phyloP scores from a whole-genome alignment of 2,113 vertebrate species.

The Campylomormyrus tamandua region DNA sequence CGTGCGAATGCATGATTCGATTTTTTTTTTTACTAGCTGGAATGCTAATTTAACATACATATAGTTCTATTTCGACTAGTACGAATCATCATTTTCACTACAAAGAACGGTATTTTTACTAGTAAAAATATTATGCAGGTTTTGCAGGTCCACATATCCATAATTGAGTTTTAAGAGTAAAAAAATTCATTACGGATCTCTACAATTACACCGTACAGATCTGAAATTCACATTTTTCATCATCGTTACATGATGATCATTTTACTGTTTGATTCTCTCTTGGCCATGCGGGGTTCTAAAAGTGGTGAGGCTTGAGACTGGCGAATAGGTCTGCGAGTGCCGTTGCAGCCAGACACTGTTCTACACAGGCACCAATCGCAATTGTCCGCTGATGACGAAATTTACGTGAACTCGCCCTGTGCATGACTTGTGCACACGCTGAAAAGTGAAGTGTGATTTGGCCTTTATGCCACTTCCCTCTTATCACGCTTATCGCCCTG shows the following conservation, averaged over 20 bases:
- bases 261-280: neutral
- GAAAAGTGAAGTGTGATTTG: neutral
- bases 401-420: neutral
- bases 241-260: neutral
- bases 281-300: too few species aligned
- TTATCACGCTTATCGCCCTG: neutral
- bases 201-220: neutral
- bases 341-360: neutral
- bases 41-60: neutral
- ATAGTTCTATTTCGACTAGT: neutral
- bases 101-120: neutral
- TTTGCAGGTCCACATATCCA: neutral
- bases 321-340: neutral
- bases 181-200: neutral
- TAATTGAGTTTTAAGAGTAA: neutral
- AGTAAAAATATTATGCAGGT: neutral
- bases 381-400: neutral
- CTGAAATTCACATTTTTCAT: neutral
- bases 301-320: neutral
- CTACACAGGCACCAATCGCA: neutral
- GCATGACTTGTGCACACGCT: too few species aligned
- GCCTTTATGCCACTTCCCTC: neutral
- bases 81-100: too few species aligned
- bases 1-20: neutral
- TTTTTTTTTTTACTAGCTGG: neutral